Evolutionary conservation across 2,113 vertebrate species (phyloP).

Genomic region (Thamnophis sirtalis): DNA sequence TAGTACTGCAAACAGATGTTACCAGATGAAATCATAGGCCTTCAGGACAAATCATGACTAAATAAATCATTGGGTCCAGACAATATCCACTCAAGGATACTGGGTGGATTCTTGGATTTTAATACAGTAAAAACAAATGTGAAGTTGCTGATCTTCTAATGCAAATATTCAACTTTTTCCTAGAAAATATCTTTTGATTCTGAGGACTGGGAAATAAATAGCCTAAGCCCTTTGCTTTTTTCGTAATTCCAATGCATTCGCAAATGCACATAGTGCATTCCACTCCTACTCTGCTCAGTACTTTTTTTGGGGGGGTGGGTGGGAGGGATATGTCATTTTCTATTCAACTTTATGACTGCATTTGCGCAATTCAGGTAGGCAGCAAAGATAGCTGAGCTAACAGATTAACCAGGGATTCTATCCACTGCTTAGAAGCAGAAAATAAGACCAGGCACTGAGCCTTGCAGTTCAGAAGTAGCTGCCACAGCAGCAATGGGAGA

Average conservation of each 20-base stretch:
- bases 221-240: background rate
- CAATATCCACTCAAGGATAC: background rate
- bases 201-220: background rate
- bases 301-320: too few relatives aligned
- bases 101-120: background rate
- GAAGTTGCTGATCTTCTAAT: background rate
- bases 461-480: background rate
- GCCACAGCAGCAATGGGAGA: background rate
- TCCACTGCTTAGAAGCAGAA: background rate
- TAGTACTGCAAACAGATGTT: background rate
- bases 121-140: background rate
- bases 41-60: background rate
- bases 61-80: background rate
- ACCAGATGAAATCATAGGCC: background rate
- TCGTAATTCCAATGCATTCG: background rate
- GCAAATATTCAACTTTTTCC: background rate
- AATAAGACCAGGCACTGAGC: background rate
- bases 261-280: background rate
- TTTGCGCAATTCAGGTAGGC: background rate
- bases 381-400: background rate
- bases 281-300: too few relatives aligned
- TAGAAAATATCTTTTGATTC: background rate
- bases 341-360: background rate
- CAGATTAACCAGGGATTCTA: background rate
- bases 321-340: background rate